Percentiles rank a stretch among this genome's conserved stretches.
Evolutionary conservation across 1,140 invertebrate genomes (phyloP).

Genomic region (Magallana gigas): DNA sequence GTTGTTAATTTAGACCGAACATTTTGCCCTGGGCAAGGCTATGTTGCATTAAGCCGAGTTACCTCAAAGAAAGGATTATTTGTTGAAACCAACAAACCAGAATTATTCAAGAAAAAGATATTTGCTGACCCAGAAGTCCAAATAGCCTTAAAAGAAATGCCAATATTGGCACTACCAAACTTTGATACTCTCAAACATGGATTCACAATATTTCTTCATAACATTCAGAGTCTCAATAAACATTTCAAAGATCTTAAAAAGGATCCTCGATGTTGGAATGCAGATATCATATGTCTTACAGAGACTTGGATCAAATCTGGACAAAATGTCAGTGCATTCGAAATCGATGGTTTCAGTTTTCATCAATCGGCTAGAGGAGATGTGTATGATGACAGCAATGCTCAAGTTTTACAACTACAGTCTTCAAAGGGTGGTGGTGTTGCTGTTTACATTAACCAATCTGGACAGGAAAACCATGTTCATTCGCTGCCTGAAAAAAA

Average conservation of each 20-base stretch:
- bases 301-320: conserved; percentile 45
- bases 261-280: not conserved
- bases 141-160: not conserved
- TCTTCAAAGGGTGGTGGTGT: not conserved
- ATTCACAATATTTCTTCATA: conserved; percentile 23
- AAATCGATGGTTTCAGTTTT: not conserved
- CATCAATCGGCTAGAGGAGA: not conserved
- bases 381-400: not conserved
- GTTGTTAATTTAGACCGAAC: conserved; percentile 29
- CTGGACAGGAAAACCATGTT: not conserved
- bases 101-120: conserved; percentile 18
- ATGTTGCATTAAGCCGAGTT: conserved; percentile 47
- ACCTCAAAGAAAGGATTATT: conserved; percentile 29
- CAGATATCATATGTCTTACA: conserved; percentile 35
- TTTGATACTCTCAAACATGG: not conserved
- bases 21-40: conserved; percentile 39
- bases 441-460: not conserved
- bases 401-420: not conserved
- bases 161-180: not conserved
- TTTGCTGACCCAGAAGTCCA: conserved; percentile 13
- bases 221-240: conserved; percentile 14
- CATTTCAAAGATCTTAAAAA: not conserved
- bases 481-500: not conserved
- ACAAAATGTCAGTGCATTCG: not conserved
- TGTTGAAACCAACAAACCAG: conserved; percentile 9